Evolutionary conservation across 2,888 invertebrate species (phyloP).

Genomic region (Venustoraphidia nigricollis): DNA sequence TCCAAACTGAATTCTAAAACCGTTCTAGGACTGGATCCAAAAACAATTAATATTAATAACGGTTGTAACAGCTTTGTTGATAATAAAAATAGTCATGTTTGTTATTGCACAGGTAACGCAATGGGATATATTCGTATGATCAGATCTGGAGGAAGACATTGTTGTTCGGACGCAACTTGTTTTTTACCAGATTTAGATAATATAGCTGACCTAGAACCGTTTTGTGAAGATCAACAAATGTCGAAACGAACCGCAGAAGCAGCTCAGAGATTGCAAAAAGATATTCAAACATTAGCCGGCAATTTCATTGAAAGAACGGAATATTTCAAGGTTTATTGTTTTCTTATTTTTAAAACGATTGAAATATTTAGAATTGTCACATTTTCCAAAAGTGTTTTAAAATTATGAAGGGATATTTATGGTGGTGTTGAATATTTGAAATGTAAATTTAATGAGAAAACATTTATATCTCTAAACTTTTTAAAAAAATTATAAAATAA

Average conservation of each 20-base stretch:
- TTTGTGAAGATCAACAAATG: constrained; percentile 41
- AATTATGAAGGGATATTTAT: too few relatives aligned
- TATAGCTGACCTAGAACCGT: constrained; percentile 38
- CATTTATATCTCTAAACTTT: too few relatives aligned
- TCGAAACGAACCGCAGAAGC: constrained; percentile 44
- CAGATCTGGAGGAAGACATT: constrained; percentile 83
- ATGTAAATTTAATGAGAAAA: too few relatives aligned
- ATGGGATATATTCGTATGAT: constrained; percentile 92
- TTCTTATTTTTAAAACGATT: neutral
- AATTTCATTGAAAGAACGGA: constrained; percentile 83
- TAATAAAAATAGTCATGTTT: neutral
- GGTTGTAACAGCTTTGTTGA: constrained; percentile 1
- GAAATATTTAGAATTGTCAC: too few relatives aligned
- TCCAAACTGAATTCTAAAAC: too few relatives aligned
- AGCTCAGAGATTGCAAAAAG: constrained; percentile 58
- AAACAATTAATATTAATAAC: too few relatives aligned
- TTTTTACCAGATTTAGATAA: constrained; percentile 71
- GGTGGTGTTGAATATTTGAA: too few relatives aligned
- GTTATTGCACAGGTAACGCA: constrained; percentile 50
- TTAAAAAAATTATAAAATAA: too few relatives aligned
- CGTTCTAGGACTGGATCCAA: too few relatives aligned
- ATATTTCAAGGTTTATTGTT: constrained; percentile 47
- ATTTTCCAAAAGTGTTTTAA: too few relatives aligned
- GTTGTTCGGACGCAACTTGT: constrained; percentile 78
- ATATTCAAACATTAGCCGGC: constrained; percentile 59